Evolutionary conservation across 2,113 vertebrate species (phyloP).

Genomic region (Cepphus grylle): DNA sequence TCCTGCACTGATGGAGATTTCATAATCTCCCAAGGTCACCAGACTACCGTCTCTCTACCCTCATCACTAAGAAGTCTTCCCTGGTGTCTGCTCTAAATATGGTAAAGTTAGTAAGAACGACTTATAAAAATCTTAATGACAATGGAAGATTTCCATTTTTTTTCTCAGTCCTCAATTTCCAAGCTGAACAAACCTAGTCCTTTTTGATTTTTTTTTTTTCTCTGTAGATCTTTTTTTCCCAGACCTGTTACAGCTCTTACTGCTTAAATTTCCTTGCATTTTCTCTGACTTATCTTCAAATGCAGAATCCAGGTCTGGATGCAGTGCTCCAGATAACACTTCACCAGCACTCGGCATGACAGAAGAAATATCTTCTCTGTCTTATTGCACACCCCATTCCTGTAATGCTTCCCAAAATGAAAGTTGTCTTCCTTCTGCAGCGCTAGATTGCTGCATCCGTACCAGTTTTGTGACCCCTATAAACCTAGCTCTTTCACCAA

Average conservation of each 20-base stretch:
- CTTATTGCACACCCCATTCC: neutral
- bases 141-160: neutral
- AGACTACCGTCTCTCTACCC: neutral
- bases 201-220: neutral
- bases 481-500: neutral
- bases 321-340: neutral
- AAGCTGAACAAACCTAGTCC: neutral
- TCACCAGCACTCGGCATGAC: neutral
- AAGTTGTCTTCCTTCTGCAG: neutral
- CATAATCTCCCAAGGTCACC: neutral
- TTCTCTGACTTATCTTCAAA: neutral
- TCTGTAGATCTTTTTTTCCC: neutral
- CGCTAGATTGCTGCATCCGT: neutral
- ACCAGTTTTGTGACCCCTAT: neutral
- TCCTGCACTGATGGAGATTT: neutral
- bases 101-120: neutral
- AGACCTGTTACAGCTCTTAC: neutral
- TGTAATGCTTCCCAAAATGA: neutral
- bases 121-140: neutral
- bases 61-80: neutral
- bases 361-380: neutral
- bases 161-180: neutral
- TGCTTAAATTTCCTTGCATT: neutral
- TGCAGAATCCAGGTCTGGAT: neutral
- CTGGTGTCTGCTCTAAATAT: neutral